Evolutionary conservation across 2,797 vertebrate genomes (phyloP).

Genomic region (Micropoecilia bifurca): DNA sequence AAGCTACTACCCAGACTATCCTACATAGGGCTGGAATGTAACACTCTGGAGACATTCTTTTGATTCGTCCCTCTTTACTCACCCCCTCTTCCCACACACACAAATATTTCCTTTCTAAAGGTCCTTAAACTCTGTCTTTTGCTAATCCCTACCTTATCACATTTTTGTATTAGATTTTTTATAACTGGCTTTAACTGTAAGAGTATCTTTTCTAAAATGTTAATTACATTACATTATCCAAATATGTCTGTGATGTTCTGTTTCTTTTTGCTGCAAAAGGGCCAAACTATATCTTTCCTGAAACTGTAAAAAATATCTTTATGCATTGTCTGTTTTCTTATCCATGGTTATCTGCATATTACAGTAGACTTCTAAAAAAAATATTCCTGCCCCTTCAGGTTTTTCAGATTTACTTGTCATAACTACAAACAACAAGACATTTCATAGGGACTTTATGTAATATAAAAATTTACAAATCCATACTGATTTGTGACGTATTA

Average conservation of each 20-base stretch:
- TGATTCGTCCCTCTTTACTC: constrained; percentile 29
- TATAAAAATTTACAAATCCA: background rate
- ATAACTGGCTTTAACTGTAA: background rate
- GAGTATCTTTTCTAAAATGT: background rate
- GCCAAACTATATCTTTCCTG: background rate
- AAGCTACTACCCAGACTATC: constrained; percentile 70
- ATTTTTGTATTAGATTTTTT: constrained; percentile 5
- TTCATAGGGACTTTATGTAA: background rate
- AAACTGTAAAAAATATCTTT: background rate
- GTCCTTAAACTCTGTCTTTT: constrained; percentile 6
- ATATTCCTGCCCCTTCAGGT: background rate
- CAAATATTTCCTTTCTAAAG: constrained; percentile 19
- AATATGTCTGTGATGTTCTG: background rate
- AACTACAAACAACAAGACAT: background rate
- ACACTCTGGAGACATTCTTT: constrained; percentile 70
- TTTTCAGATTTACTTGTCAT: background rate
- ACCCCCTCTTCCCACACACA: constrained; percentile 28
- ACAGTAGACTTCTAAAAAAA: background rate
- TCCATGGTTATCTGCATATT: background rate
- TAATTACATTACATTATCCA: background rate
- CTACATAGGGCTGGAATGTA: constrained; percentile 67
- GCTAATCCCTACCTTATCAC: background rate
- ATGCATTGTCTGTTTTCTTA: background rate
- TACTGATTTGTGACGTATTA: background rate
- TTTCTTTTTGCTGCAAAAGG: background rate